These are phyloP conservation scores for Mnemiopsis leidyi DNA, from an alignment of 37 sponge, comb jelly and placozoan species.

Conservation along the genomic window DNA sequence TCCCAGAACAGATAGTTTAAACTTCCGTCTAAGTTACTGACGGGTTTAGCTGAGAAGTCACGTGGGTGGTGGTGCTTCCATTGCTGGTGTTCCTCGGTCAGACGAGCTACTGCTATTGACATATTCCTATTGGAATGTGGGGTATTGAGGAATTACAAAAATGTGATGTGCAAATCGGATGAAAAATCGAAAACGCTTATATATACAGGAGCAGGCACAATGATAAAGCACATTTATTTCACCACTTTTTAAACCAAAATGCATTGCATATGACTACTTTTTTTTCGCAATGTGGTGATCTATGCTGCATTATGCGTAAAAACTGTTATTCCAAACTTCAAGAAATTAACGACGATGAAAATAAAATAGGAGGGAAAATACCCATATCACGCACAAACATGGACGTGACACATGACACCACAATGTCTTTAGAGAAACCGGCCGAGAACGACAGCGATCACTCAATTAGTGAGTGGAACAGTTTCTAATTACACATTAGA, in stretches of 20 bases:
- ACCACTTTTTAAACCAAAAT: too few relatives aligned
- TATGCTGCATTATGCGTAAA: too few relatives aligned
- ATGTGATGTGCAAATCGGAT: too few relatives aligned
- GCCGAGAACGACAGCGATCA: not conserved
- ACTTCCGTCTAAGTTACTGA: conserved; percentile 1
- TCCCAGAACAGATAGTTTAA: conserved; percentile 30
- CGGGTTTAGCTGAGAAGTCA: conserved; percentile 17
- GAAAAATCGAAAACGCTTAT: too few relatives aligned
- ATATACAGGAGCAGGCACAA: too few relatives aligned
- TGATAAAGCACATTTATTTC: too few relatives aligned
- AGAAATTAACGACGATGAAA: too few relatives aligned
- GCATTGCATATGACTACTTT: too few relatives aligned
- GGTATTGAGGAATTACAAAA: too few relatives aligned
- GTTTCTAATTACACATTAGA: not conserved
- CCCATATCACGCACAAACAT: not conserved
- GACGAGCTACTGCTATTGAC: conserved; percentile 17
- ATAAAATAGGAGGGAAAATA: too few relatives aligned
- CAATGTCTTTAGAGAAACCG: not conserved
- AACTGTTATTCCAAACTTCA: too few relatives aligned
- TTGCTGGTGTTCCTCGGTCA: conserved; percentile 2
- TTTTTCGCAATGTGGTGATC: too few relatives aligned
- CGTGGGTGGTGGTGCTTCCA: conserved; percentile 55
- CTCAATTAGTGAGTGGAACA: not conserved
- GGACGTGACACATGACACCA: not conserved
- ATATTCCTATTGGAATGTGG: not conserved